Evolutionary conservation across 2,888 invertebrate species (phyloP).

Genomic region (Chironomus tentans): DNA sequence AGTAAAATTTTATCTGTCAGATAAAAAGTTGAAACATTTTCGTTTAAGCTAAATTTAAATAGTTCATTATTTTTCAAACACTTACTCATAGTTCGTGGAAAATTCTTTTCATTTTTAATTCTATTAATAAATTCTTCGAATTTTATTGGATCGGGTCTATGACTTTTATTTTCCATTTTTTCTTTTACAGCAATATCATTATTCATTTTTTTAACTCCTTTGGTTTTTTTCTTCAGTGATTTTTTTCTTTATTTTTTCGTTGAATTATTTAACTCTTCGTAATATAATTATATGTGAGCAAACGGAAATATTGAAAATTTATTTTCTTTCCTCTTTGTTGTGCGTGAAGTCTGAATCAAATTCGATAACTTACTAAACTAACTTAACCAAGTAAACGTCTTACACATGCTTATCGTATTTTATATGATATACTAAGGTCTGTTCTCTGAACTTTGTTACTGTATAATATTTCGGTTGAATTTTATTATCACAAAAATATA

Average conservation of each 20-base stretch:
- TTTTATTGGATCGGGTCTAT: background rate
- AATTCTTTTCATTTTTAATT: background rate
- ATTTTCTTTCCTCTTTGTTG: background rate
- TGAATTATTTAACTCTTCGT: background rate
- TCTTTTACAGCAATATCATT: background rate
- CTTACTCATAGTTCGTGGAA: background rate
- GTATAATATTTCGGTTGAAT: background rate
- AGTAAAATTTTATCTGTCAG: background rate
- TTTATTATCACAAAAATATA: background rate
- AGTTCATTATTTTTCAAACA: background rate
- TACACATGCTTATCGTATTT: background rate
- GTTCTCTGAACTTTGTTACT: background rate
- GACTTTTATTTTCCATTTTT: background rate
- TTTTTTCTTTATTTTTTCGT: background rate
- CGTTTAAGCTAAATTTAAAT: no score
- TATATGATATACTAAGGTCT: background rate
- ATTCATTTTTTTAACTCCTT: background rate
- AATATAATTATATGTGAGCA: no score
- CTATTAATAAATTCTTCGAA: background rate
- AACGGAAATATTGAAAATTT: background rate
- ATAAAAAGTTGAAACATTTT: background rate
- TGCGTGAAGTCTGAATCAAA: background rate
- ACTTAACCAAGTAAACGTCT: background rate
- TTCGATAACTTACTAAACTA: background rate
- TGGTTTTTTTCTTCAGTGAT: background rate